phyloP scores from a whole-genome alignment of 2,797 vertebrate genomes.

The Sebastes kiyomatsui region DNA sequence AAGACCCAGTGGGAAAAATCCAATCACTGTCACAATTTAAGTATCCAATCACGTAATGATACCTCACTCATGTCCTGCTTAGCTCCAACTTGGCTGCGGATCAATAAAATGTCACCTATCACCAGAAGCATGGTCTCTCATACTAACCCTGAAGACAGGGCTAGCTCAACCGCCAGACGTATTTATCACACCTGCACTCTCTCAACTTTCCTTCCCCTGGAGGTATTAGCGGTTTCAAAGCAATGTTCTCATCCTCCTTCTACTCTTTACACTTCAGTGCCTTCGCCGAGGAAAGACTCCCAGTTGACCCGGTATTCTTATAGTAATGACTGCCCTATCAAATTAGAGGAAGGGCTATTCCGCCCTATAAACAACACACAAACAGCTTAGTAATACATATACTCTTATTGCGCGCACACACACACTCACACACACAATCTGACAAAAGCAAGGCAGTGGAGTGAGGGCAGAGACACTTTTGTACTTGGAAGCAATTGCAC shows the following conservation, averaged over 20 bases:
- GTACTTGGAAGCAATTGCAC: constrained; percentile 52
- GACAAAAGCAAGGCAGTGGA: constrained; percentile 12
- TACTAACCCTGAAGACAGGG: constrained; percentile 44
- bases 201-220: neutral
- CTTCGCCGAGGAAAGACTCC: neutral
- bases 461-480: constrained; percentile 33
- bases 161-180: neutral
- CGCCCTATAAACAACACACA: neutral
- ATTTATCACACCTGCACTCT: constrained; percentile 32
- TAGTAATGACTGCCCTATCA: constrained; percentile 7
- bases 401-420: neutral
- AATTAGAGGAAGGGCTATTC: constrained; percentile 14
- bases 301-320: constrained; percentile 19
- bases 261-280: constrained; percentile 20
- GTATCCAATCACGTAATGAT: constrained; percentile 45
- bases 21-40: constrained; percentile 32
- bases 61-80: constrained; percentile 32
- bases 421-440: neutral
- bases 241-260: constrained; percentile 38
- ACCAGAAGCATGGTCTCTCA: constrained; percentile 43
- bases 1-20: constrained; percentile 5
- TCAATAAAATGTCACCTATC: constrained; percentile 65
- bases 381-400: neutral
- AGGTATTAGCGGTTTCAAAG: constrained; percentile 19
- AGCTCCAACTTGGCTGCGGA: constrained; percentile 41